Evolutionary conservation across 2,888 invertebrate genomes (phyloP), one percentile per base, ranked within the genome.

Genomic region (Amorpha juglandis): DNA sequence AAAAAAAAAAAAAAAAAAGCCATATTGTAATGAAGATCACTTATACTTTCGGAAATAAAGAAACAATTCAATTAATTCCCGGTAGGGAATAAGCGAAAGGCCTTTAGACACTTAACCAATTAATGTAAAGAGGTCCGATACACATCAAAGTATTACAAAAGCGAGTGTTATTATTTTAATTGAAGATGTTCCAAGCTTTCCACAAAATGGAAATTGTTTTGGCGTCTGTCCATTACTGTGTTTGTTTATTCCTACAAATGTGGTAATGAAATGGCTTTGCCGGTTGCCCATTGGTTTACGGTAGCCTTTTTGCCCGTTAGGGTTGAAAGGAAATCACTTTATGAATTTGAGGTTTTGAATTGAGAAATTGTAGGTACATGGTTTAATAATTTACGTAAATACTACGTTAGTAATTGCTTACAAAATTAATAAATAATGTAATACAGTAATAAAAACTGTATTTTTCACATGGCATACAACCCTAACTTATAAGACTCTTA

Each of bases 131-230:
- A 33, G 53, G n/a, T 52, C 16, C 21, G 51, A 52, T 3, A 58
- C 16, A 58, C 58, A 42, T 38, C 58, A 58, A 58, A 58, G 58
- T 38, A 12, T 21, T 58, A 19, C 11, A 58, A 6, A 42, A 27
- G 4, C 11, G 51, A 51, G 58, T 58, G 19, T 19, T 58, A 42
- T 12, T 58, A 58, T 38, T 35, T 55, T 58, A 58, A 58, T 58
- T 42, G 42, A 58, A 42, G 38, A 21, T 58, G 58, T 58, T 58
- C 19, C 12, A 58, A 42, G 38, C 58, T 19, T 11, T 9, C 19
- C 42, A 12, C 38, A 58, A 42, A 42, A 16, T 11, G 55, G 35
- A 16, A 35, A 55, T n/a, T 38, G 8, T 9, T 53, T 52, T 12
- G 14, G 16, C 6, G 45, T 35, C 33, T 58, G 19, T 38, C 38